phyloP scores from a whole-genome alignment of 2,113 vertebrate genomes.

The Psammodynastes pulverulentus region DNA sequence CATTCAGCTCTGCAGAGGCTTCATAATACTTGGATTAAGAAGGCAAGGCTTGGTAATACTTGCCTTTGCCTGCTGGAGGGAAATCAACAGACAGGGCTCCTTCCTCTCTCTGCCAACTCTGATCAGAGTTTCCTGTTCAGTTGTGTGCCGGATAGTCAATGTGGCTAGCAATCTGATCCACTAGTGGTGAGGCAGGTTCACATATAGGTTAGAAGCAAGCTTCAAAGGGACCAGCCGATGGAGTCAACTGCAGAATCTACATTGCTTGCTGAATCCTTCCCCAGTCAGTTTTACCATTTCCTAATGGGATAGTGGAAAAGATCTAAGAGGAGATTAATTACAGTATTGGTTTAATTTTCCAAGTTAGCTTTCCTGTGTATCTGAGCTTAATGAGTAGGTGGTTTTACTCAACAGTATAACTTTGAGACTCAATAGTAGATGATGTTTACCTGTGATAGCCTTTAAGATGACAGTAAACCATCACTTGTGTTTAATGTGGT shows the following conservation, averaged over 20 bases:
- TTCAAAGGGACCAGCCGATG: neutral
- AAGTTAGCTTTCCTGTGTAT: neutral
- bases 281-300: neutral
- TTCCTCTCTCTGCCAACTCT: constrained; percentile 5
- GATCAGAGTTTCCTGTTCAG: constrained; percentile 20
- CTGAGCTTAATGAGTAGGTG: neutral
- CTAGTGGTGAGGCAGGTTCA: neutral
- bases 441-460: neutral
- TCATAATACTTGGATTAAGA: constrained; percentile 37
- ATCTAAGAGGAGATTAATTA: neutral
- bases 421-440: neutral
- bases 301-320: neutral
- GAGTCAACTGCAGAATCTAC: neutral
- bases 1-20: constrained; percentile 73
- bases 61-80: constrained; percentile 38
- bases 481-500: neutral
- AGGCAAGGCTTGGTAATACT: constrained; percentile 17
- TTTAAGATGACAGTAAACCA: neutral
- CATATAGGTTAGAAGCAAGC: neutral
- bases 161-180: neutral
- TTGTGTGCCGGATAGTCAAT: neutral
- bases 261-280: constrained; percentile 16
- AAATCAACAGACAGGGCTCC: neutral
- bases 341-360: neutral
- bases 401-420: constrained; percentile 23